These are phyloP conservation scores for Caranx ignobilis DNA, from an alignment of 2,113 vertebrate genomes.

Conservation along the genomic window DNA sequence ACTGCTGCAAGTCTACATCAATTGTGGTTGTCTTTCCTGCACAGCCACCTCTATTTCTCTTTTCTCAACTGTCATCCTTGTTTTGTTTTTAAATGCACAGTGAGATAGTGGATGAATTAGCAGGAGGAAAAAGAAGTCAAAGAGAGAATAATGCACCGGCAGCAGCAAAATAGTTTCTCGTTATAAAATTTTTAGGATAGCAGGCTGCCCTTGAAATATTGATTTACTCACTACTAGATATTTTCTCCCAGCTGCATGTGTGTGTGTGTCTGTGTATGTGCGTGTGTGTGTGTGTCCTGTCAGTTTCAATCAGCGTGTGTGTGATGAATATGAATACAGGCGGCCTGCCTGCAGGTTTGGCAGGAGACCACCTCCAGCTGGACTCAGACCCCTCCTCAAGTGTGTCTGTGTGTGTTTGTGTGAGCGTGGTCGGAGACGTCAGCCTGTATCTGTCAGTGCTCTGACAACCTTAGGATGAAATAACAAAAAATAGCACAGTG, in stretches of 20 bases:
- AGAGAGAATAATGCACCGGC: constrained; percentile 24
- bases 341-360: constrained; percentile 75
- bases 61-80: constrained; percentile 2
- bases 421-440: constrained; percentile 62
- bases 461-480: constrained; percentile 60
- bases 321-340: constrained; percentile 77
- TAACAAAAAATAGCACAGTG: constrained; percentile 26
- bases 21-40: constrained; percentile 28
- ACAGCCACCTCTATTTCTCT: constrained; percentile 37
- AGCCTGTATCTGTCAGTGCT: constrained; percentile 64
- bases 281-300: constrained; percentile 59
- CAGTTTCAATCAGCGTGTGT: constrained; percentile 68
- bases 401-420: constrained; percentile 65
- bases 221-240: constrained; percentile 44
- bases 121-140: background rate
- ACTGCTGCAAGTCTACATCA: constrained; percentile 44
- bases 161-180: constrained; percentile 29
- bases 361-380: constrained; percentile 78
- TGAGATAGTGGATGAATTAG: constrained; percentile 3
- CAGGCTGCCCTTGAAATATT: constrained; percentile 70
- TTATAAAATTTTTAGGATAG: constrained; percentile 42
- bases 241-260: constrained; percentile 19
- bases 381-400: constrained; percentile 65
- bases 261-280: background rate
- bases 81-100: background rate